These are phyloP conservation scores for Enteromius unitaeniatus DNA, from an alignment of 2,797 vertebrate species.

Conservation along the genomic window DNA sequence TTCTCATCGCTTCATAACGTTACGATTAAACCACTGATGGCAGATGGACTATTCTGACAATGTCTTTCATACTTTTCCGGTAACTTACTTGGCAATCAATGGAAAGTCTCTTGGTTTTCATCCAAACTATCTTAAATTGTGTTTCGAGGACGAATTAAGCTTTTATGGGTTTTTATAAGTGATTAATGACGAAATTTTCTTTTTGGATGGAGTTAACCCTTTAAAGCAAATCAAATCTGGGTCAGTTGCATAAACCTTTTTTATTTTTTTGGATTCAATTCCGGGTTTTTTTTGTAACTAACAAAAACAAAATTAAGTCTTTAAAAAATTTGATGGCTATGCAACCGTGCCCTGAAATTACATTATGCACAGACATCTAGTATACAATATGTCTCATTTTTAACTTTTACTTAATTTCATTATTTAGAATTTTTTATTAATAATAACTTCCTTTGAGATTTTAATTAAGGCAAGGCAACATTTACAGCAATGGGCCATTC, in stretches of 20 bases:
- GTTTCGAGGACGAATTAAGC: too few relatives aligned
- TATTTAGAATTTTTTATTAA: background rate
- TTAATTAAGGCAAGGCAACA: background rate
- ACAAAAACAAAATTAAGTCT: background rate
- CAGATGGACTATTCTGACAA: too few relatives aligned
- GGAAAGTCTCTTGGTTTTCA: too few relatives aligned
- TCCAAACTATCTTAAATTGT: too few relatives aligned
- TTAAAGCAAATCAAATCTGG: background rate
- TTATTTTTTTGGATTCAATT: background rate
- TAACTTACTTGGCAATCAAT: too few relatives aligned
- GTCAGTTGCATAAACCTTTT: background rate
- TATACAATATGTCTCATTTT: background rate
- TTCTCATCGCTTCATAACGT: too few relatives aligned
- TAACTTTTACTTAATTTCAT: background rate
- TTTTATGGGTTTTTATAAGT: too few relatives aligned
- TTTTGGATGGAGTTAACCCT: too few relatives aligned
- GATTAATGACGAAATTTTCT: too few relatives aligned
- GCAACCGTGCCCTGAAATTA: background rate
- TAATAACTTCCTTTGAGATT: background rate
- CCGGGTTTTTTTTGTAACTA: background rate
- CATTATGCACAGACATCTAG: background rate
- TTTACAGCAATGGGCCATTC: background rate
- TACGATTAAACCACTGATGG: too few relatives aligned
- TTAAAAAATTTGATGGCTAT: background rate
- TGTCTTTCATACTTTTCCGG: too few relatives aligned